Percentiles rank a stretch among this genome's conserved stretches.
Conservation (phyloP, 2,797 vertebrate species). For the Ataeniobius toweri region DNA sequence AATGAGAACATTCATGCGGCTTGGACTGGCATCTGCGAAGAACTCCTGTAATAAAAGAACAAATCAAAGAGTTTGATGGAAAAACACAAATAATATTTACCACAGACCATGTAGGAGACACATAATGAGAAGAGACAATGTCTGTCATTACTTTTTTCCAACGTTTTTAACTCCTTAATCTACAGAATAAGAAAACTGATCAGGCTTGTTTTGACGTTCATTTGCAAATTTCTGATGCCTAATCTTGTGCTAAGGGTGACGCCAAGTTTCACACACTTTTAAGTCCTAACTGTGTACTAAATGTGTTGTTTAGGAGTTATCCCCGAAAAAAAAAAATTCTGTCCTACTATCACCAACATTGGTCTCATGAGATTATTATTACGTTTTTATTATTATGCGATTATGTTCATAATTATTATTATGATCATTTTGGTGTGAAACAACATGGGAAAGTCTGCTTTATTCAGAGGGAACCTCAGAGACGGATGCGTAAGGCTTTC, state of each 20-base stretch:
- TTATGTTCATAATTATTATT: too few relatives aligned
- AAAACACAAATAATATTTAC: not conserved
- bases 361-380: not conserved
- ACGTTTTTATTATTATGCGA: not conserved
- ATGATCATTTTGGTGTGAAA: not conserved
- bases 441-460: not conserved
- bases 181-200: not conserved
- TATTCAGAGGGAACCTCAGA: not conserved
- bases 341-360: not conserved
- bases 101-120: too few relatives aligned
- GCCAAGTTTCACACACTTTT: not conserved
- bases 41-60: constrained; percentile 77
- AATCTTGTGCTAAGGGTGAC: not conserved
- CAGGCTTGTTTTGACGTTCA: not conserved
- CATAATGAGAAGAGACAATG: not conserved
- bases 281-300: not conserved
- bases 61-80: not conserved
- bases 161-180: not conserved
- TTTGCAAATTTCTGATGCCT: not conserved
- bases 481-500: not conserved
- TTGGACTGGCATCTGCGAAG: constrained; percentile 77
- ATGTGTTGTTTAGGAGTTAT: not conserved
- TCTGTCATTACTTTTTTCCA: not conserved
- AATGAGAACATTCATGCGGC: constrained; percentile 81
- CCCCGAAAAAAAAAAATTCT: not conserved